Evolutionary conservation across 2,888 invertebrate genomes (phyloP), one percentile per base, ranked within the genome.

Genomic region (Molanna angustata): DNA sequence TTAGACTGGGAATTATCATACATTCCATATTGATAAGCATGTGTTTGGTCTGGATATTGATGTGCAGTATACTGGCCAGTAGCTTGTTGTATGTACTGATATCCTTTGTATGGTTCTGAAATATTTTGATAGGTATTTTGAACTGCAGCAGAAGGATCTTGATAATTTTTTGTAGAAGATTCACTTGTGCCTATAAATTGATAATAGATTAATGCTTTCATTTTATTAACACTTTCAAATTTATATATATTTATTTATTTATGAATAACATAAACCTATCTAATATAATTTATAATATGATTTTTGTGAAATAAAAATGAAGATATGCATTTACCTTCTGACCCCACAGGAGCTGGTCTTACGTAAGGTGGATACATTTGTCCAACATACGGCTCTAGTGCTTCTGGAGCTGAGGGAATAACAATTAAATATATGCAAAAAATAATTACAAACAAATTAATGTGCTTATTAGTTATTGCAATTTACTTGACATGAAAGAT

Each of bases 341-440:
- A 87, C 2, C 88, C 88, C 2, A 88, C 74, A 0, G 88, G 87
- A 32, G 85, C 76, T 0, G 88, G 88, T 39, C 88, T 72, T 2
- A 86, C 74, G 1, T 82, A 79, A 1, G 85, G 83, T 46, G 84
- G 80, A 61, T 79, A 79, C 41, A 76, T 72, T 18, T 74, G 69
- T 48, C 76, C 74, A 3, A 75, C 73, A 53, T 74, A 74, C 57
- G 67, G 55, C 22, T 75, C 74, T 3, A n/a, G n/a, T n/a, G n/a
- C n/a, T n/a, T n/a, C n/a, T n/a, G 67, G 52, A 2, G 71, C 64
- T 49, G 69, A 53, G 0, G 64, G 6, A 27, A 7, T 11, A 11
- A 27, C 27, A 7, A 4, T 11, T 27, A 27, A 27, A 27, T 7
- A 27, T 7, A 27, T 27, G 11, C 4, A 11, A 7, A 7, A 27